These are phyloP conservation scores for Tyrophagus putrescentiae DNA, from an alignment of 1,140 invertebrate species.

Conservation along the genomic window DNA sequence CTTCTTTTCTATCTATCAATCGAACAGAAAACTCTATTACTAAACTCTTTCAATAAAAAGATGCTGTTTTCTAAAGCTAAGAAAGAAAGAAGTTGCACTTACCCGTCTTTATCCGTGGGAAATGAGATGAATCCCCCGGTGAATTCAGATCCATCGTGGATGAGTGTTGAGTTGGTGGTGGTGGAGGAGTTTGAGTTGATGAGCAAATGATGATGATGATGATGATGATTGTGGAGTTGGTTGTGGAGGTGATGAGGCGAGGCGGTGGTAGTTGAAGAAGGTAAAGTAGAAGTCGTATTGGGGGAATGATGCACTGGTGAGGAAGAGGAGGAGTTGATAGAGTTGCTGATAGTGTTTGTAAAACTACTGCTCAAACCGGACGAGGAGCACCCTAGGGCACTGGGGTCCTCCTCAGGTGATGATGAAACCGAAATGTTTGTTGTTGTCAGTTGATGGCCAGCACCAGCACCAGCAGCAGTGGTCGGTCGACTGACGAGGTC, in stretches of 20 bases:
- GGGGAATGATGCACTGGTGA: background rate
- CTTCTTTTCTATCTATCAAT: background rate
- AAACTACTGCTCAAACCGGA: too few relatives aligned
- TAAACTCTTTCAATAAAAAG: background rate
- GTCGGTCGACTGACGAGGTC: too few relatives aligned
- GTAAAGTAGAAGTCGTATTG: background rate
- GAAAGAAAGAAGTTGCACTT: background rate
- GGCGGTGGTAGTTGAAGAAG: background rate
- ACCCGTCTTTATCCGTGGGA: conserved; percentile 4
- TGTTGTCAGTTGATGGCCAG: too few relatives aligned
- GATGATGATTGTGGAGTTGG: too few relatives aligned
- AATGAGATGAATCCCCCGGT: background rate
- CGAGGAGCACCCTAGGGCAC: too few relatives aligned
- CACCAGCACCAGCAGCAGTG: too few relatives aligned
- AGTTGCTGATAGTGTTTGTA: background rate
- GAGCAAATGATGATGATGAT: background rate
- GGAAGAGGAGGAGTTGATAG: background rate
- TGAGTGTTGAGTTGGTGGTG: background rate
- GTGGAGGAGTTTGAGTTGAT: background rate
- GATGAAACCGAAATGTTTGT: too few relatives aligned
- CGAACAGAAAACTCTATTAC: background rate
- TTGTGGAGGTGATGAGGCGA: conserved; percentile 1
- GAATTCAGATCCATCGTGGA: background rate
- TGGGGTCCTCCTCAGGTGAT: too few relatives aligned
- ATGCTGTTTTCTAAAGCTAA: background rate